These are phyloP conservation scores for Parambassis ranga DNA, from an alignment of 2,797 vertebrate genomes.

Conservation along the genomic window DNA sequence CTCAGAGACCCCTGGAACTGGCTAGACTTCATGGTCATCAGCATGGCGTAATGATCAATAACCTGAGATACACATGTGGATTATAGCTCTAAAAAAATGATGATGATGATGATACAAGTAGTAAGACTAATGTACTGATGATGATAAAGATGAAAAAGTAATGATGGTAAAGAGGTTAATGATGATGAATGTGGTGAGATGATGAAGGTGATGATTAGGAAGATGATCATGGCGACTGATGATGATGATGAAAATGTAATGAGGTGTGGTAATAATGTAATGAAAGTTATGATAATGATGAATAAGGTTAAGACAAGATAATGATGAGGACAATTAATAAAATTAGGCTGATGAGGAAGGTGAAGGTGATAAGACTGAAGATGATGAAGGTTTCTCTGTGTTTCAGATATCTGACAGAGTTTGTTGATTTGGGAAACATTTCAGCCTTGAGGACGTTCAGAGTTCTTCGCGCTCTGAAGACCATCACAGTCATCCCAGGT, in stretches of 20 bases:
- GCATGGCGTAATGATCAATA: constrained; percentile 88
- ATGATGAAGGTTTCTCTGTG: neutral
- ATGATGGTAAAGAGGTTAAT: too few relatives aligned
- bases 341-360: neutral
- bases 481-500: constrained; percentile 97
- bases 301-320: too few relatives aligned
- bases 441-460: constrained; percentile 95
- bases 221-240: neutral
- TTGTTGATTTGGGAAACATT: constrained; percentile 93
- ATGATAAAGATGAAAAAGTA: neutral
- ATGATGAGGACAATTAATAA: too few relatives aligned
- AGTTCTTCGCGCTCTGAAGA: constrained; percentile 96
- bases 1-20: constrained; percentile 97
- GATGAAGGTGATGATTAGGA: too few relatives aligned
- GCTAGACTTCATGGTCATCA: constrained; percentile 98
- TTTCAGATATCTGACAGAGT: constrained; percentile 89
- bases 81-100: too few relatives aligned
- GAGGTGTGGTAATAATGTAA: too few relatives aligned
- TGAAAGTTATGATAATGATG: neutral
- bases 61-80: neutral
- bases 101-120: neutral
- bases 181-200: neutral
- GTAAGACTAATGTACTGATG: too few relatives aligned
- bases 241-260: neutral
- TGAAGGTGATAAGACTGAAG: neutral